Evolutionary conservation across 2,113 vertebrate species (phyloP), one percentile per base, ranked within the genome.

Genomic region (Erpornis zantholeuca): DNA sequence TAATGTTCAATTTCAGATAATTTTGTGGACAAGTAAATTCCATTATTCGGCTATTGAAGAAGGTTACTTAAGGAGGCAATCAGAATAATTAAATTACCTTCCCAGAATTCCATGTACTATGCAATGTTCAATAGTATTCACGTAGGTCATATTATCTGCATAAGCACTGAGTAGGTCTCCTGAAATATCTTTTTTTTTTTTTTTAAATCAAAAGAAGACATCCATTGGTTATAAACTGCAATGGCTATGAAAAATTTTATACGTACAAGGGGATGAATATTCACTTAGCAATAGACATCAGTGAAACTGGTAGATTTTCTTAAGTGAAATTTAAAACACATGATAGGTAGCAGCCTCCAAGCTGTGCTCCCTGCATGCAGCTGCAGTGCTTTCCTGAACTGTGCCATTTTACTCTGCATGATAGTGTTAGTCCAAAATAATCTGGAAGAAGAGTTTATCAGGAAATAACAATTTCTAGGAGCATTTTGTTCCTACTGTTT

Each of bases 1-100:
- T 75, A 78, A 71, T 71, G 19, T 59, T 31, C 14, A 73, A 38
- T 82, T 75, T 65, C 76, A 88, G 76, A 49, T 56, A 85, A 72
- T 92, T 93, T 90, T 81, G 56, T 56, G 33, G 56, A 57, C 29
- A 83, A 92, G 42, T 76, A 86, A 81, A 90, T 77, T 92, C 81
- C 21, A 40, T 83, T 80, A 83, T 71, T 73, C 16, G 17, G 27
- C 19, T 83, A 20, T 40, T 36, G 28, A 70, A 79, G 63, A 83
- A 77, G 40, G 53, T 82, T 56, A 45, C 47, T 89, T 86, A 88
- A 83, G 31, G 35, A 77, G 38, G 38, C 49, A 92, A 85, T 82
- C 49, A 89, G 29, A 92, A 73, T 92, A 91, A 89, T 38, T 90
- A 82, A 11, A 82, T 91, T 85, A 66, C 6, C 4, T 77, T 61